Base-by-base conservation (phyloP, 2,797 vertebrate genomes). In the Octomys mimax region DNA sequence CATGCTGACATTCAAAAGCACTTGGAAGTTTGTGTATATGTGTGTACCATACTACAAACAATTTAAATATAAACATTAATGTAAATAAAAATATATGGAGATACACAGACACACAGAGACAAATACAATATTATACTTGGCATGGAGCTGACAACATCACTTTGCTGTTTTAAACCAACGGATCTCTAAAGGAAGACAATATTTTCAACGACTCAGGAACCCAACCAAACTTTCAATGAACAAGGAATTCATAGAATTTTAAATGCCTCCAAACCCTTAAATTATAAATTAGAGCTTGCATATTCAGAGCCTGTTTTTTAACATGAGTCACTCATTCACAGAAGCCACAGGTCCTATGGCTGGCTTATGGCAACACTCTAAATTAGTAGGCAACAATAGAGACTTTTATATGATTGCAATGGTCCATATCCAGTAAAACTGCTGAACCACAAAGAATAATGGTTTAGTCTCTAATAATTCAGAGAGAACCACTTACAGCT, bases 401-500 rank as follows among this genome's bases (percentile, higher is more conserved):
- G 81, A 98, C 97, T 97, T 98, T 91, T 98, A 98, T 98, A 98
- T 70, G 95, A 96, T 97, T 98, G 97, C 98, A 98, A 96, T 70
- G 97, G 97, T 97, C 98, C 98, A 98, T 98, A 98, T 97, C 97
- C 97, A 98, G 97, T 96, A 97, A 98, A 98, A 97, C 96, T 96
- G 97, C 98, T 97, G 97, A 79, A 97, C 94, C 95, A 95, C 71
- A 92, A 73, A 93, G 97, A 98, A 97, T 98, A 98, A 97, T 95
- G 98, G 93, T 96, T 98, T 97, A 97, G 95, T 97, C 94, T 92
- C 95, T 97, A 98, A 96, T 97, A 98, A 98, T 97, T 98, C 98
- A 97, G 98, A 97, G 97, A 98, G 98, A 98, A 96, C 84, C 81
- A 87, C 85, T 94, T 98, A 98, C 96, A 98, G 98, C 98, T 98